Evolutionary conservation across 1,140 invertebrate species (phyloP).

Genomic region (Drosophila nebulosa): DNA sequence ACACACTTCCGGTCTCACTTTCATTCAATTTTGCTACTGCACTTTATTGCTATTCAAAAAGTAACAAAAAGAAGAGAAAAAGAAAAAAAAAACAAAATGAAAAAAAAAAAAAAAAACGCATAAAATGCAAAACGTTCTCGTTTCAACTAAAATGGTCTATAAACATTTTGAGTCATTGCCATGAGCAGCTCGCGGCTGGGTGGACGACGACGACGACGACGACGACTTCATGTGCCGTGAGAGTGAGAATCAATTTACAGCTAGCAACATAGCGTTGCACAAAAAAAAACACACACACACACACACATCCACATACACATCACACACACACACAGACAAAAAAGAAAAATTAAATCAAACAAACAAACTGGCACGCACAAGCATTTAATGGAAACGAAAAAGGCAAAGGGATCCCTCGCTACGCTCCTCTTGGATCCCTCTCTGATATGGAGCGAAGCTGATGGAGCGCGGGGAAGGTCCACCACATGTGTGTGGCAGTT

Average conservation of each 20-base stretch:
- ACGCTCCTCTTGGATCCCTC: background rate
- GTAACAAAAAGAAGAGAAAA: background rate
- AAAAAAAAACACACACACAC: slow-evolving; percentile 11
- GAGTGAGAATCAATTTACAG: slow-evolving; percentile 57
- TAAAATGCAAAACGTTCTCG: slow-evolving; percentile 56
- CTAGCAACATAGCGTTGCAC: slow-evolving; percentile 14
- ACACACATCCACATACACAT: background rate
- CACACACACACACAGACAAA: background rate
- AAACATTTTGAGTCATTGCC: slow-evolving; percentile 56
- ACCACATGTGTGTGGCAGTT: slow-evolving; percentile 2
- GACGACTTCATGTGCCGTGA: background rate
- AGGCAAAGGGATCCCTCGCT: background rate
- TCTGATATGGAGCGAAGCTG: background rate
- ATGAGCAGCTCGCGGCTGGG: background rate
- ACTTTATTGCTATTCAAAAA: slow-evolving; percentile 43
- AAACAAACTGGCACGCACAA: slow-evolving; percentile 56
- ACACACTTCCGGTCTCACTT: slow-evolving; percentile 58
- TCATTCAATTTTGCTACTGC: slow-evolving; percentile 49
- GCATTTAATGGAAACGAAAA: slow-evolving; percentile 50
- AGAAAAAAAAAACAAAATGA: background rate
- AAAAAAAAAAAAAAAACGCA: slow-evolving; percentile 38
- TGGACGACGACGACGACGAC: background rate
- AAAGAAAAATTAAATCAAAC: slow-evolving; percentile 45
- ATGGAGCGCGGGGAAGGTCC: background rate
- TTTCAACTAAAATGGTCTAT: slow-evolving; percentile 52